Evolutionary conservation across 2,113 vertebrate species (phyloP).

Genomic region (Ictalurus furcatus): DNA sequence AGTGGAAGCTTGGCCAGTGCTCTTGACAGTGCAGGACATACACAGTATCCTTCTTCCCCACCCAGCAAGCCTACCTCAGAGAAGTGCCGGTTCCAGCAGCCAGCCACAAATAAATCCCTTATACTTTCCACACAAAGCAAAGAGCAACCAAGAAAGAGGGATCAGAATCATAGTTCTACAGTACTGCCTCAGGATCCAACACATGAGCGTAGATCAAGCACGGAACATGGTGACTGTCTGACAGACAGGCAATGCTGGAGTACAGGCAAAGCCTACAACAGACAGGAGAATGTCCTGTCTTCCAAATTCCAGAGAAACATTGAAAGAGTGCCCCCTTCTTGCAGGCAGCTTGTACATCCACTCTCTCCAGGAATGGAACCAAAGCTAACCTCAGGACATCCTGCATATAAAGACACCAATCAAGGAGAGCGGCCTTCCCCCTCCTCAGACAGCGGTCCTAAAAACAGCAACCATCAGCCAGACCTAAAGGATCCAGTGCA

Average conservation of each 20-base stretch:
- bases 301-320: constrained; percentile 66
- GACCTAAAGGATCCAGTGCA: constrained; percentile 19
- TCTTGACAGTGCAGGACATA: constrained; percentile 62
- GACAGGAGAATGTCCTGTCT: constrained; percentile 59
- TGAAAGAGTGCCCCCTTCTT: constrained; percentile 66
- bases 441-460: constrained; percentile 16
- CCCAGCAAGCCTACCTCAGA: constrained; percentile 61
- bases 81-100: constrained; percentile 43
- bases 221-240: constrained; percentile 30
- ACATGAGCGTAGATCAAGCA: constrained; percentile 30
- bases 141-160: constrained; percentile 51
- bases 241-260: constrained; percentile 48
- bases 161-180: constrained; percentile 65
- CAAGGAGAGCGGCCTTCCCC: constrained; percentile 39
- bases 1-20: constrained; percentile 71
- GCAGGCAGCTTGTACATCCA: constrained; percentile 73
- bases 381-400: constrained; percentile 52
- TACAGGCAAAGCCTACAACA: constrained; percentile 45
- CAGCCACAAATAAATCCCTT: constrained; percentile 27
- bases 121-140: constrained; percentile 51
- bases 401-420: constrained; percentile 22
- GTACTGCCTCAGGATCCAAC: constrained; percentile 55
- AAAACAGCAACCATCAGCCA: constrained; percentile 19
- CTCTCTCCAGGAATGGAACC: constrained; percentile 69
- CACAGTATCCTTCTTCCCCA: constrained; percentile 48